Percentiles rank a stretch among this genome's conserved stretches.
Conservation (phyloP, 2,113 vertebrate genomes). For the Deroptyus accipitrinus region DNA sequence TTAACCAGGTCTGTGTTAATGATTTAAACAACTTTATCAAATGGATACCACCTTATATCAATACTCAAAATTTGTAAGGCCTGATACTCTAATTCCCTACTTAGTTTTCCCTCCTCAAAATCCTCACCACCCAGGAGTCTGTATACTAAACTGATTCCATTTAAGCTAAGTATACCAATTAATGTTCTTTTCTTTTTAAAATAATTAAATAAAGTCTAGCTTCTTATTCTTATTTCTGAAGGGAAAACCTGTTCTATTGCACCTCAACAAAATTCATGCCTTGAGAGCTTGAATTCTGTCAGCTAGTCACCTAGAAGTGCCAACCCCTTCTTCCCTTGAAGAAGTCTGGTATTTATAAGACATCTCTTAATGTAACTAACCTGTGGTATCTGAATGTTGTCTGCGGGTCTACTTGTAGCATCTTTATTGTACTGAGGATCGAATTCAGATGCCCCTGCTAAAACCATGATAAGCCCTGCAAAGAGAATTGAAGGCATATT, state of each 20-base stretch:
- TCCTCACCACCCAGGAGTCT: not conserved
- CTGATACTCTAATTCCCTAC: not conserved
- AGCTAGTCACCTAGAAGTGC: not conserved
- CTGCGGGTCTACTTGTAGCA: slow-evolving; percentile 93
- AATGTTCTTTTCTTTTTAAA: not conserved
- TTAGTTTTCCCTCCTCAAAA: not conserved
- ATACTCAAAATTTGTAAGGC: not conserved
- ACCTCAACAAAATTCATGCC: not conserved
- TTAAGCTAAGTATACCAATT: not conserved
- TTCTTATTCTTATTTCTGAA: not conserved
- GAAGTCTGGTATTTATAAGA: not conserved
- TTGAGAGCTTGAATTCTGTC: not conserved
- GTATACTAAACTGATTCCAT: not conserved
- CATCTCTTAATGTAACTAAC: slow-evolving; percentile 65
- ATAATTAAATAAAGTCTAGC: not conserved
- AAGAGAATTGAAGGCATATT: slow-evolving; percentile 19
- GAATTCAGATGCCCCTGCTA: slow-evolving; percentile 95
- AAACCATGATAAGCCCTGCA: slow-evolving; percentile 92
- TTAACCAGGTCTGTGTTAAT: not conserved
- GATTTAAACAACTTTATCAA: not conserved
- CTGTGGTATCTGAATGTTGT: slow-evolving; percentile 97
- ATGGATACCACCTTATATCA: not conserved
- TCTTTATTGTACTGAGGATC: slow-evolving; percentile 98
- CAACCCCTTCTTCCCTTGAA: not conserved
- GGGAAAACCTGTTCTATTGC: not conserved